Base-by-base conservation (phyloP, 2,888 invertebrate species). In the Polyploca ridens region DNA sequence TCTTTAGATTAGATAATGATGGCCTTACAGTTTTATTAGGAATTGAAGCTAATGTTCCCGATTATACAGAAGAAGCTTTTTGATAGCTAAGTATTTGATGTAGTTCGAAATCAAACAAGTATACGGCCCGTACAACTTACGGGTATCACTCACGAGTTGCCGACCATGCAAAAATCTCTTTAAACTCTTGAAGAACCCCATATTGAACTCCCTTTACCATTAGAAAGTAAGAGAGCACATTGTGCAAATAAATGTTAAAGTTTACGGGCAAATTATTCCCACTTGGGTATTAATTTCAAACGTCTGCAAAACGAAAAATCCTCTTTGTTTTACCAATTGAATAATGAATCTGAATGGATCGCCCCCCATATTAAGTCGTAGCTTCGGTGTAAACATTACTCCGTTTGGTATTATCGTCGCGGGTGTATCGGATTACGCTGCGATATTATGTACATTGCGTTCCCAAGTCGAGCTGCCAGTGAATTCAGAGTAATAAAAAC, bases 331-430 rank as follows among this genome's bases (percentile, higher is more conserved):
- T 4, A 10, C 75, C 83, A 83, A 85, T 86, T 87, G 82, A 83
- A 82, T 80, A 83, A 78, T 19, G 19, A 19, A 81, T 80, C 71
- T 72, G 76, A 81, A 83, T 85, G 79, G 84, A 83, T 81, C 76
- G 78, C 74, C 70, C 69, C 74, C 71, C 69, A 71, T 78, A 77
- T 81, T 78, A 77, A 74, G 74, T 75, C 76, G 78, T 82, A 78
- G 76, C 76, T 77, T 79, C 72, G 71, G 75, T 76, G 75, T 79
- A 83, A 82, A 84, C 80, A 83, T 77, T 73, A 73, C 74, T 81
- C 72, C 63, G 74, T 70, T 70, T 68, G 66, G 73, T 70, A 75
- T 79, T 78, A 78, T 81, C 73, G 78, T 77, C 75, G 75, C 75
- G 75, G 73, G 73, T 67, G 71, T 84, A 84, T 86, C 77, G 72